These are phyloP conservation scores for Dufourea novaeangliae DNA, from an alignment of 1,140 invertebrate species.

Conservation along the genomic window DNA sequence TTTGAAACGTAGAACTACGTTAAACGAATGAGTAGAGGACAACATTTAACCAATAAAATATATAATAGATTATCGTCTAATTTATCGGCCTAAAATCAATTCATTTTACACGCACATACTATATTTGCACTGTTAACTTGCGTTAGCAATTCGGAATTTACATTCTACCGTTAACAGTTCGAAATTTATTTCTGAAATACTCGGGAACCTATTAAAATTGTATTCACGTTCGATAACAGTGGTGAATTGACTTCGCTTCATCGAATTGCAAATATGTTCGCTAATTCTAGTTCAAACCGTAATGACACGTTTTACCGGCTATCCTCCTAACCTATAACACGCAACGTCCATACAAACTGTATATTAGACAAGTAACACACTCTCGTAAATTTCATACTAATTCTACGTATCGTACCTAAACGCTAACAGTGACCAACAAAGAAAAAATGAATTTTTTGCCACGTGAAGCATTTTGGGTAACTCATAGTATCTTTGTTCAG, in stretches of 20 bases:
- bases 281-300: neutral
- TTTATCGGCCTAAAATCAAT: neutral
- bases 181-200: neutral
- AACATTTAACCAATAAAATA: neutral
- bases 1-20: neutral
- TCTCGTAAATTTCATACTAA: neutral
- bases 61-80: neutral
- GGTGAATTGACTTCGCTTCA: neutral
- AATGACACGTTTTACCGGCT: neutral
- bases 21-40: neutral
- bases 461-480: no score
- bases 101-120: neutral
- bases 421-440: no score
- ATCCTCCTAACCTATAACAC: neutral
- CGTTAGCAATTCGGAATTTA: neutral
- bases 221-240: neutral
- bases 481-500: no score
- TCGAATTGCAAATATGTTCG: conserved; percentile 23
- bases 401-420: no score
- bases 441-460: no score
- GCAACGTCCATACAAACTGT: neutral
- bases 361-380: neutral
- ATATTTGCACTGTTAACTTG: neutral
- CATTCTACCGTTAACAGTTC: neutral
- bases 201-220: neutral